These are phyloP conservation scores for Oscheius myriophilus DNA, from an alignment of 2,888 invertebrate species.

Conservation along the genomic window DNA sequence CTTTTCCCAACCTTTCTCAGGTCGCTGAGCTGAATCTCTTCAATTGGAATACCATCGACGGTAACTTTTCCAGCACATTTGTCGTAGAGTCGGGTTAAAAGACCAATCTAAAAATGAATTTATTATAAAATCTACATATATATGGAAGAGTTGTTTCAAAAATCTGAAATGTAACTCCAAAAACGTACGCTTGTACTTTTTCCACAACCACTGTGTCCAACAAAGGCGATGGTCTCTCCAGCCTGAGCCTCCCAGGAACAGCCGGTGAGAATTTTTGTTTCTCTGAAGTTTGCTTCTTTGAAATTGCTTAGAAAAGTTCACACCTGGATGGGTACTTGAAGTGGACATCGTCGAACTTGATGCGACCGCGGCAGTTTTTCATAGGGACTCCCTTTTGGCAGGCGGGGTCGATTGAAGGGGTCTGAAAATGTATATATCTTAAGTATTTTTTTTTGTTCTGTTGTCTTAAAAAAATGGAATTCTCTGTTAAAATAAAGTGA, in stretches of 20 bases:
- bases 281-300: constrained; percentile 1
- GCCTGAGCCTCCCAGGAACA: constrained; percentile 33
- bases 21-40: constrained; percentile 19
- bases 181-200: constrained; percentile 38
- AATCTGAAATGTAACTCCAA: too few relatives aligned
- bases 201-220: constrained; percentile 36
- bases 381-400: constrained; percentile 20
- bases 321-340: constrained; percentile 58
- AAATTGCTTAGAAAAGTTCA: not conserved
- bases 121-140: too few relatives aligned
- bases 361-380: constrained; percentile 42
- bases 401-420: not conserved
- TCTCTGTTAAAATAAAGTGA: too few relatives aligned
- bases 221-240: constrained; percentile 36
- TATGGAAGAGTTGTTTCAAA: too few relatives aligned
- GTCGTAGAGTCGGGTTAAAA: constrained; percentile 48
- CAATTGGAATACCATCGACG: constrained; percentile 40
- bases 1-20: constrained; percentile 15
- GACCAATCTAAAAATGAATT: constrained; percentile 36
- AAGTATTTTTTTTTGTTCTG: too few relatives aligned
- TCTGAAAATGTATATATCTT: too few relatives aligned
- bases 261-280: constrained; percentile 32
- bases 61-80: constrained; percentile 42
- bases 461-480: too few relatives aligned
- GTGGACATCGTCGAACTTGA: constrained; percentile 58